Evolutionary conservation across 2,888 invertebrate species (phyloP).

Genomic region (Prostheceraeus crozeri): DNA sequence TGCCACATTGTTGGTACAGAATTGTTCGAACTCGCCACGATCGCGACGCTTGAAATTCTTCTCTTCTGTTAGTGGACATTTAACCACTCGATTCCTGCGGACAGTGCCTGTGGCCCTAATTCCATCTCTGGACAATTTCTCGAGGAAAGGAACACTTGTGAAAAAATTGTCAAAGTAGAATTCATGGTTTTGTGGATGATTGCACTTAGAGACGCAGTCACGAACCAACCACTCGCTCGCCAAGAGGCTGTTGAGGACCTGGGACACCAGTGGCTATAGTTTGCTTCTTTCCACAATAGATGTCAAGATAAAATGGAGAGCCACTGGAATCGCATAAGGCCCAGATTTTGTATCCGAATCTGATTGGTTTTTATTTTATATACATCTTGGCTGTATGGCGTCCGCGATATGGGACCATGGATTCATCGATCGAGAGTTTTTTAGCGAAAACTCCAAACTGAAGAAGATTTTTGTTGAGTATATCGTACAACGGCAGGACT

Average conservation of each 20-base stretch:
- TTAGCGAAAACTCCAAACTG: constrained; percentile 10
- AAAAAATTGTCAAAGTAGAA: constrained; percentile 23
- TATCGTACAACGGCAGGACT: neutral
- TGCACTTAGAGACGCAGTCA: neutral
- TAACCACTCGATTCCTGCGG: neutral
- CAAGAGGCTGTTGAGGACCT: constrained; percentile 13
- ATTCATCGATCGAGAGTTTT: constrained; percentile 13
- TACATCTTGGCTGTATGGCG: constrained; percentile 11
- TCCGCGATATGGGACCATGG: constrained; percentile 4
- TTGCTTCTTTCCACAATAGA: neutral
- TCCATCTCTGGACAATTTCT: neutral
- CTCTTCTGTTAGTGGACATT: constrained; percentile 16
- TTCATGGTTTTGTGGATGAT: constrained; percentile 6
- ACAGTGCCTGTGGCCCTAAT: constrained; percentile 16
- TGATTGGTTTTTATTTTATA: constrained; percentile 13
- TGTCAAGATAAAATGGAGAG: neutral
- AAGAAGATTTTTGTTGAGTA: neutral
- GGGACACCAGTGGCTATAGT: neutral
- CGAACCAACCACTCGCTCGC: constrained; percentile 4
- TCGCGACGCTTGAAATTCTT: constrained; percentile 15
- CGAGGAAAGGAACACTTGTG: neutral
- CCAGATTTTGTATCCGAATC: constrained; percentile 12
- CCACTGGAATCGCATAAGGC: neutral
- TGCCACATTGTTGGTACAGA: constrained; percentile 21
- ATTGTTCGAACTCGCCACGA: constrained; percentile 22